Evolutionary conservation across 2,888 invertebrate species (phyloP), one percentile per base, ranked within the genome.

Genomic region (Stenodera caucasica): DNA sequence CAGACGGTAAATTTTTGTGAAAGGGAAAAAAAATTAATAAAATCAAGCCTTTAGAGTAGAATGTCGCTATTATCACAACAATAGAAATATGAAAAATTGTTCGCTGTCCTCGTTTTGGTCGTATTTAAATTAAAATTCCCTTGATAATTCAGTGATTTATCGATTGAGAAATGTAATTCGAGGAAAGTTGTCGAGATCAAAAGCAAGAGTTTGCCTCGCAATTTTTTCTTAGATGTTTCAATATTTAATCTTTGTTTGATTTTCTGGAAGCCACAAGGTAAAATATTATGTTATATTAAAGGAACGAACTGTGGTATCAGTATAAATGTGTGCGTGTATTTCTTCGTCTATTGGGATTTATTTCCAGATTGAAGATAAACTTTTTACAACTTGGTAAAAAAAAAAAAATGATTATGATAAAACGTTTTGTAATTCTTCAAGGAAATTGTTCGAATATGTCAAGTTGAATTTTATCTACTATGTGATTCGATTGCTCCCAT

Each of bases 241-340:
- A 37, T 37, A 15, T 30, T 30, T 33, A n/a, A 33, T 33, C n/a
- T 40, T 40, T 40, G 40, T 40, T 40, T 40, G 40, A 40, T 18
- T 40, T 40, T 18, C 18, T 40, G 9, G 15, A 18, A 40, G 40
- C 18, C 40, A 40, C 40, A 14, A 40, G 40, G 40, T 40, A 40
- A 40, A 40, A 40, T 18, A 18, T 40, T 40, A 37, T 37, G 14
- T 37, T 37, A 37, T 14, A 37, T 14, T 6, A 8, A 15, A 37
- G 8, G 14, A 15, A n/a, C n/a, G n/a, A n/a, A n/a, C n/a, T n/a
- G n/a, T n/a, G n/a, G n/a, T n/a, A n/a, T n/a, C n/a, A n/a, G 33
- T 33, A n/a, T n/a, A n/a, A n/a, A 33, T 33, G 33, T 33, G 33
- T 33, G 37, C 37, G 37, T 37, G 15, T 15, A 7, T 8, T 9